A percentile compares a stretch with the other conserved stretches of the same genome.
Evolutionary conservation across 1,140 invertebrate genomes (phyloP).

Genomic region (Batillaria attramentaria): DNA sequence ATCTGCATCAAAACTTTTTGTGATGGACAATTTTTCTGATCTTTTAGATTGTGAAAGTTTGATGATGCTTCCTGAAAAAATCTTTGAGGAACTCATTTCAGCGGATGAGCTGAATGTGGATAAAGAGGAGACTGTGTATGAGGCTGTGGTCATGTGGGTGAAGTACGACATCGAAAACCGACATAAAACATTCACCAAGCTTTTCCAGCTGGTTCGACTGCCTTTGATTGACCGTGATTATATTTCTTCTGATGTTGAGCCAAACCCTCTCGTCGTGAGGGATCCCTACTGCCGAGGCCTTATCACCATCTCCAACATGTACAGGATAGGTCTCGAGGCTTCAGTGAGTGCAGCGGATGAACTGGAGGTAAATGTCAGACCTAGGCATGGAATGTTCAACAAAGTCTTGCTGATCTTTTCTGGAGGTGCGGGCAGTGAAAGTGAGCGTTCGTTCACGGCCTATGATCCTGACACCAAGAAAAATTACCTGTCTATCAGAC

Average conservation of each 20-base stretch:
- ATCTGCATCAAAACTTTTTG: conserved; percentile 41
- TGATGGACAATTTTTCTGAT: conserved; percentile 60
- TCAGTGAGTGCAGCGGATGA: conserved; percentile 14
- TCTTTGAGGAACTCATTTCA: conserved; percentile 49
- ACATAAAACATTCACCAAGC: conserved; percentile 40
- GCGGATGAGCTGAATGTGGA: conserved; percentile 59
- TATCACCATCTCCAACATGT: conserved; percentile 40
- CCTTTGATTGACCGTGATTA: conserved; percentile 48
- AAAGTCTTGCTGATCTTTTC: conserved; percentile 60
- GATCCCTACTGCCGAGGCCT: conserved; percentile 45
- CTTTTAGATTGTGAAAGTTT: conserved; percentile 41
- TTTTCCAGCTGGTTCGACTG: conserved; percentile 56
- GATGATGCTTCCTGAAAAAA: conserved; percentile 29
- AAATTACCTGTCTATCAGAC: conserved; percentile 57
- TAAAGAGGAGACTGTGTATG: conserved; percentile 58
- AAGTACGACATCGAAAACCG: conserved; percentile 45
- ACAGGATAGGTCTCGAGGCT: conserved; percentile 33
- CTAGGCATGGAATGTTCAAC: conserved; percentile 60
- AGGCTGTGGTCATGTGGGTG: conserved; percentile 57
- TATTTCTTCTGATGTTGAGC: conserved; percentile 35
- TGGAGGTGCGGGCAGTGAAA: conserved; percentile 46
- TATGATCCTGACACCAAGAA: conserved; percentile 59
- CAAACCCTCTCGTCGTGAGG: conserved; percentile 36
- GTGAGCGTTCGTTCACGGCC: conserved; percentile 53
- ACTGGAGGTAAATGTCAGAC: conserved; percentile 33